Conservation (phyloP, 2,888 invertebrate genomes). For the Autographa pulchrina region DNA sequence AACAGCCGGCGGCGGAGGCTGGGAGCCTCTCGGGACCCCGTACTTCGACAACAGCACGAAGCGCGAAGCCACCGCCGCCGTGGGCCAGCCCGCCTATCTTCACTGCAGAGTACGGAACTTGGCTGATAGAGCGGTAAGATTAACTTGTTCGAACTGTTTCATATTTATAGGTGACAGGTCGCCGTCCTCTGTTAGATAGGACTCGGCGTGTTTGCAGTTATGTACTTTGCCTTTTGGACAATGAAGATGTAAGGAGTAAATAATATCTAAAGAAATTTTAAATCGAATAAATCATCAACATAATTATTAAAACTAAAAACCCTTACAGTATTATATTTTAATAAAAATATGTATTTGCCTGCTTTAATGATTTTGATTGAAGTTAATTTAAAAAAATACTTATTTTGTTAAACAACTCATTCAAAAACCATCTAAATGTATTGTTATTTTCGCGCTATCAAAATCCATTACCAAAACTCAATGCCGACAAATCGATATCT, state of each 20-base stretch:
- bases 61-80: conserved; percentile 95
- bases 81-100: conserved; percentile 95
- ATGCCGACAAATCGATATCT: neutral
- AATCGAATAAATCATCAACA: no score
- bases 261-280: no score
- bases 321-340: no score
- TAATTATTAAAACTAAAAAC: no score
- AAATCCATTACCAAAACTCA: neutral
- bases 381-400: no score
- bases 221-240: neutral
- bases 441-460: neutral
- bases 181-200: neutral
- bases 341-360: no score
- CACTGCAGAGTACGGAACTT: conserved; percentile 96
- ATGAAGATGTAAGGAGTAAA: neutral
- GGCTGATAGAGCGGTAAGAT: conserved; percentile 96
- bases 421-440: neutral
- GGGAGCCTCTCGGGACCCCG: conserved; percentile 94
- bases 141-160: neutral
- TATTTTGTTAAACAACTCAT: no score
- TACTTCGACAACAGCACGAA: conserved; percentile 97
- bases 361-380: no score
- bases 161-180: neutral
- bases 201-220: neutral
- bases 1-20: conserved; percentile 88